Percentiles rank a stretch among this genome's conserved stretches.
These are phyloP conservation scores for Dolichallabes microphthalmus DNA, from an alignment of 2,113 vertebrate genomes.

Conservation along the genomic window DNA sequence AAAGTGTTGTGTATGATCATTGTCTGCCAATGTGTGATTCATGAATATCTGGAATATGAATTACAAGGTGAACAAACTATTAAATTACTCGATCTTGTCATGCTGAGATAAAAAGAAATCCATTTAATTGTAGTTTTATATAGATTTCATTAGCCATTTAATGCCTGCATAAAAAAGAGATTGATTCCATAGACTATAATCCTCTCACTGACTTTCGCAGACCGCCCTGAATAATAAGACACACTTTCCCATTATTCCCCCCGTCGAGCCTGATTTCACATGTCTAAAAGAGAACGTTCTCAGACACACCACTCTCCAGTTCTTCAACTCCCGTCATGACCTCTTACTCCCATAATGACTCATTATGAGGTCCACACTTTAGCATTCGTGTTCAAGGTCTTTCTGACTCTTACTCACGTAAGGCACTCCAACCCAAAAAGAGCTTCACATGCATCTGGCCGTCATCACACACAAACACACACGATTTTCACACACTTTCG, in stretches of 20 bases:
- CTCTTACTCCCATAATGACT: slow-evolving; percentile 41
- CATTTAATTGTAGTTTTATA: neutral
- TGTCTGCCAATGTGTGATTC: neutral
- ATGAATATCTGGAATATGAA: neutral
- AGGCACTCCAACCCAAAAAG: slow-evolving; percentile 19
- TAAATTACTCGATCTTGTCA: neutral
- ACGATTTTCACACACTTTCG: neutral
- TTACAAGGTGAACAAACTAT: neutral
- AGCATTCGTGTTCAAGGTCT: slow-evolving; percentile 20
- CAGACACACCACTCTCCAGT: slow-evolving; percentile 20
- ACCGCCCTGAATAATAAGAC: slow-evolving; percentile 18
- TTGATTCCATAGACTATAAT: slow-evolving; percentile 7
- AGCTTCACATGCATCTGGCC: slow-evolving; percentile 18
- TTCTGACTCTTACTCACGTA: slow-evolving; percentile 33
- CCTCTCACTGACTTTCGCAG: slow-evolving; percentile 4
- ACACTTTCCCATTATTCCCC: slow-evolving; percentile 20
- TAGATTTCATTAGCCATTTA: neutral
- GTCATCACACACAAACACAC: slow-evolving; percentile 32
- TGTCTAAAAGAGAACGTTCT: slow-evolving; percentile 16
- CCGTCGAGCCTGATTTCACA: slow-evolving; percentile 24
- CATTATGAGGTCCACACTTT: slow-evolving; percentile 40
- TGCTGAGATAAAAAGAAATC: neutral
- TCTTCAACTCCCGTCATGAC: slow-evolving; percentile 37
- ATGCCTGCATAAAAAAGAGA: neutral
- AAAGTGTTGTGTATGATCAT: neutral